Evolutionary conservation across 1,140 invertebrate species (phyloP).

Genomic region (Solen grandis): DNA sequence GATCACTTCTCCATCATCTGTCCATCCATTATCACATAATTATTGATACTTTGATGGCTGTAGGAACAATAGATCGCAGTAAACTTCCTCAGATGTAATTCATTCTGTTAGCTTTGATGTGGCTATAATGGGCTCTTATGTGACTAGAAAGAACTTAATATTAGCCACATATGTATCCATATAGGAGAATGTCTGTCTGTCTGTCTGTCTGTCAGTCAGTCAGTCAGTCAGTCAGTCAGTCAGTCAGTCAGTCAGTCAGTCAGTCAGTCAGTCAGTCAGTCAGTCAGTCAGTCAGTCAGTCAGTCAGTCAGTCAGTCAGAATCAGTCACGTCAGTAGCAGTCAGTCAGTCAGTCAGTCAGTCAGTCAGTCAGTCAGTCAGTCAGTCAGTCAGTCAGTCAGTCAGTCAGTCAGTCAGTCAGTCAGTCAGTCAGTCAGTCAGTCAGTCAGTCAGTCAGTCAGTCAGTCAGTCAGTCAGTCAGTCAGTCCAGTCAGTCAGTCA

Average conservation of each 20-base stretch:
- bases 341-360: conserved; percentile 56
- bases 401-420: conserved; percentile 5
- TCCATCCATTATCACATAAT: too few relatives aligned
- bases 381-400: conserved; percentile 27
- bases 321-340: conserved; percentile 16
- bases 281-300: conserved; percentile 65
- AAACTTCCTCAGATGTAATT: too few relatives aligned
- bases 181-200: too few relatives aligned
- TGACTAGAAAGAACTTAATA: too few relatives aligned
- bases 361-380: conserved; percentile 38
- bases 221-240: conserved; percentile 65
- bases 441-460: neutral
- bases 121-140: too few relatives aligned
- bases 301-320: conserved; percentile 63
- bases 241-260: conserved; percentile 65
- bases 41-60: too few relatives aligned
- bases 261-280: conserved; percentile 64
- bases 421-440: conserved; percentile 14
- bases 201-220: conserved; percentile 60
- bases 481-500: too few relatives aligned
- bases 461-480: conserved; percentile 54
- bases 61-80: too few relatives aligned
- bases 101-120: too few relatives aligned
- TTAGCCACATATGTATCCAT: too few relatives aligned
- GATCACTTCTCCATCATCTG: too few relatives aligned